Percentiles rank a stretch among this genome's conserved stretches.
phyloP scores from a whole-genome alignment of 2,797 vertebrate genomes.

The Rhinella marina region DNA sequence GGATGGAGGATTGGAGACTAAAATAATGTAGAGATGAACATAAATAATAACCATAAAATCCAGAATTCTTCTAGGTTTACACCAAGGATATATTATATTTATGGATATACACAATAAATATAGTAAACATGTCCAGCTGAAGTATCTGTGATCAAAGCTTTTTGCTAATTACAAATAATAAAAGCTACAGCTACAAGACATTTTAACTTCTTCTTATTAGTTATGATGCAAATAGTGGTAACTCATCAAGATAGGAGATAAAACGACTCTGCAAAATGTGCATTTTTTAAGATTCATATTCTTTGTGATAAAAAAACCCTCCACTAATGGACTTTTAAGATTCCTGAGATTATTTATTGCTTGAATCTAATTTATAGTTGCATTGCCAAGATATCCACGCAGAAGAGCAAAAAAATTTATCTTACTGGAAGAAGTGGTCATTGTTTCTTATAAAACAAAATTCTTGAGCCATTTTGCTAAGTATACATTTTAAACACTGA shows the following conservation, averaged over 20 bases:
- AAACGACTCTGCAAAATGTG: slow-evolving; percentile 45
- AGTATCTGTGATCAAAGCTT: slow-evolving; percentile 1
- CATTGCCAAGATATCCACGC: slow-evolving; percentile 56
- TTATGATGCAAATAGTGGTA: slow-evolving; percentile 32
- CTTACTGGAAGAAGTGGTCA: slow-evolving; percentile 61
- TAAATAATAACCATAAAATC: not conserved
- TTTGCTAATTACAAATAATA: slow-evolving; percentile 45
- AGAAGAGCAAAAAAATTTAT: slow-evolving; percentile 58
- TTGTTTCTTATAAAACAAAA: slow-evolving; percentile 61
- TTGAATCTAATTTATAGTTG: slow-evolving; percentile 53
- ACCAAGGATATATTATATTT: not conserved
- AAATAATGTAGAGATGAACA: not conserved
- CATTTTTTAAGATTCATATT: slow-evolving; percentile 52
- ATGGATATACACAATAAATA: not conserved
- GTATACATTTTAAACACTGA: slow-evolving; percentile 31
- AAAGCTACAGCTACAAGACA: slow-evolving; percentile 31
- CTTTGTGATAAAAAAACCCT: slow-evolving; percentile 52
- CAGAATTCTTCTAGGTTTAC: not conserved
- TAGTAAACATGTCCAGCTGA: slow-evolving; percentile 10
- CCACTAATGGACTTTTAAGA: slow-evolving; percentile 62
- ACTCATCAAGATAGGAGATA: slow-evolving; percentile 38
- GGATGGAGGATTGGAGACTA: not conserved
- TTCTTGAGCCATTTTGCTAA: slow-evolving; percentile 48
- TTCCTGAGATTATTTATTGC: slow-evolving; percentile 59
- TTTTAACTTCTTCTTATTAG: slow-evolving; percentile 28